phyloP scores from a whole-genome alignment of 2,113 vertebrate genomes.

The Stigmatopora nigra region DNA sequence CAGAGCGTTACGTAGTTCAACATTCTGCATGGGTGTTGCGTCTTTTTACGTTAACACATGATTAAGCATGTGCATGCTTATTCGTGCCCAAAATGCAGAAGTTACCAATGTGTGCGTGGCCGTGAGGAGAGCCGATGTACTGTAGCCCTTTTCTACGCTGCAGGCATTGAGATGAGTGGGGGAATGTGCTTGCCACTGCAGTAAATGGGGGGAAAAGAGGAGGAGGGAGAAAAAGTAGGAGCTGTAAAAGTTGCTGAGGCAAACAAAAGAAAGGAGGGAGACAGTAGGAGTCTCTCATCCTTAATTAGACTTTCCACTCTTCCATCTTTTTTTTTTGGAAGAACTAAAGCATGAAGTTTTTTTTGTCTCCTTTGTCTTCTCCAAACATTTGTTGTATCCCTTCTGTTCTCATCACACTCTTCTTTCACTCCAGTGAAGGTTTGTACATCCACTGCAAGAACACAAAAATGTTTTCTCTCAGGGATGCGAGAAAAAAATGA shows the following conservation, averaged over 20 bases:
- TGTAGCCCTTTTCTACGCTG: conserved; percentile 48
- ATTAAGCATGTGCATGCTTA: conserved; percentile 32
- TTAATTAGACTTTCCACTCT: conserved; percentile 62
- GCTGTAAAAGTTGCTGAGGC: conserved; percentile 66
- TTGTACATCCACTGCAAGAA: background rate
- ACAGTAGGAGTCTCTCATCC: conserved; percentile 61
- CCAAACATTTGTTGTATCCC: conserved; percentile 14
- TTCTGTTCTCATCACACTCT: conserved; percentile 8
- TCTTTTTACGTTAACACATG: conserved; percentile 29
- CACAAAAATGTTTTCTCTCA: background rate
- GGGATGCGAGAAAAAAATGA: background rate
- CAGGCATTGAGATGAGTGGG: conserved; percentile 49
- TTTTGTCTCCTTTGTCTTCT: conserved; percentile 10
- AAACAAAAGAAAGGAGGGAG: conserved; percentile 58
- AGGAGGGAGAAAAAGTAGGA: conserved; percentile 32
- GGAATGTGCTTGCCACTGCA: conserved; percentile 66
- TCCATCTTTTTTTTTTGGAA: conserved; percentile 21
- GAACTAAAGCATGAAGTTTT: conserved; percentile 31
- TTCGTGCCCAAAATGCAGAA: conserved; percentile 24
- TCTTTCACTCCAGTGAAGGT: conserved; percentile 10
- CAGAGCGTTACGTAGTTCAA: background rate
- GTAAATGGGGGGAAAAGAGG: conserved; percentile 51
- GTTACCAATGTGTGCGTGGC: conserved; percentile 19
- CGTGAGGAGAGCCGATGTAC: conserved; percentile 38
- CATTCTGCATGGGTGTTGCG: conserved; percentile 6